These are phyloP conservation scores for Cheirogaleus medius DNA, from an alignment of 2,113 vertebrate species.

Conservation along the genomic window DNA sequence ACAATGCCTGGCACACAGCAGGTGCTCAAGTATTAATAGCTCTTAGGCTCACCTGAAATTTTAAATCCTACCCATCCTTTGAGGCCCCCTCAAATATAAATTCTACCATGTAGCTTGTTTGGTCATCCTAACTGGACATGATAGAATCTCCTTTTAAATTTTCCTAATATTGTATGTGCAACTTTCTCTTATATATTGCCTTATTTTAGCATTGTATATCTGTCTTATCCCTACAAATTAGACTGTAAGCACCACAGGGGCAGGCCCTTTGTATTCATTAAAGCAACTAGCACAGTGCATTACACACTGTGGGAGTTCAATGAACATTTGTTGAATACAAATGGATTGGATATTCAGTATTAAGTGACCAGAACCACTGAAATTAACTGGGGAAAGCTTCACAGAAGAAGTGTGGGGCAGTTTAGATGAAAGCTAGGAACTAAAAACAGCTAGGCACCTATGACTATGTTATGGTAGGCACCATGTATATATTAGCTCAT, in stretches of 20 bases:
- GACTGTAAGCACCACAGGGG: neutral
- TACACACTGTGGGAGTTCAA: neutral
- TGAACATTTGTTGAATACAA: conserved; percentile 1
- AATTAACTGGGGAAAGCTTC: neutral
- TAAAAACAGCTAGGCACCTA: conserved; percentile 10
- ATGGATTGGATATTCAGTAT: neutral
- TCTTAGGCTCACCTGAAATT: neutral
- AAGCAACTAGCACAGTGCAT: neutral
- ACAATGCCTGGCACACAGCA: neutral
- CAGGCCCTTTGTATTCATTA: neutral
- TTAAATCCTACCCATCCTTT: neutral
- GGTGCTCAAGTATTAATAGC: neutral
- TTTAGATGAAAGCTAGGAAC: neutral
- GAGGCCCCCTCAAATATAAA: neutral
- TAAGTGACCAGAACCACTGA: conserved; percentile 40
- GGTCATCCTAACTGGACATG: neutral
- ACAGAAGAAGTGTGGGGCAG: neutral
- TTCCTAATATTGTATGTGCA: neutral
- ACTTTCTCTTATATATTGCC: neutral
- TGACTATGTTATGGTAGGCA: neutral
- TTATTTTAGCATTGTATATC: conserved; percentile 12
- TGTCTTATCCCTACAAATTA: neutral
- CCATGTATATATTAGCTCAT: neutral
- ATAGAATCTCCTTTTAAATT: conserved; percentile 12
- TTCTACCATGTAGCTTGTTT: neutral